Percentiles rank a stretch among this genome's conserved stretches.
Evolutionary conservation across 23 tunicate species (phyloP).

Genomic region (Phallusia fumigata): DNA sequence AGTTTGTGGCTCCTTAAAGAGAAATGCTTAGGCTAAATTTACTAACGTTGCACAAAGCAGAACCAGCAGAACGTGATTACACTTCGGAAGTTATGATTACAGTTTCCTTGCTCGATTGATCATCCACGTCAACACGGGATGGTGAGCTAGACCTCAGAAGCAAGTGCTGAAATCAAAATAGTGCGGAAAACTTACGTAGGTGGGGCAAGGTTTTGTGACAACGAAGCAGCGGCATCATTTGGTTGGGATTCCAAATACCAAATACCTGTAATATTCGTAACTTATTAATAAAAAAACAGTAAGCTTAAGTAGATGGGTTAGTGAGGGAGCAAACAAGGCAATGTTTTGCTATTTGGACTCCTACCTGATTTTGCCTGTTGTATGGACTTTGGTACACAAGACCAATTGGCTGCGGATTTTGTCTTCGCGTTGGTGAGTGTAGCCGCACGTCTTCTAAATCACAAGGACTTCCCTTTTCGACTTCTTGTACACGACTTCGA

Average conservation of each 20-base stretch:
- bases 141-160: too few relatives aligned
- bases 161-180: too few relatives aligned
- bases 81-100: conserved; percentile 9
- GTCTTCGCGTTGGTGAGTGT: conserved; percentile 70
- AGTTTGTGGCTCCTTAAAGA: conserved; percentile 45
- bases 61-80: not conserved
- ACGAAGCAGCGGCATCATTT: conserved; percentile 41
- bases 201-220: conserved; percentile 57
- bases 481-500: conserved; percentile 35
- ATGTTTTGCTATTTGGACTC: not conserved
- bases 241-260: conserved; percentile 88
- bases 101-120: conserved; percentile 10
- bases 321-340: not conserved
- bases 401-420: conserved; percentile 79
- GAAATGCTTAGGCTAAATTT: not conserved
- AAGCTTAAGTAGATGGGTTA: not conserved
- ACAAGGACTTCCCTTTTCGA: conserved; percentile 3
- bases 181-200: conserved; percentile 37
- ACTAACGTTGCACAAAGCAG: not conserved
- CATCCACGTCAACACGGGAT: not conserved
- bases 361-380: conserved; percentile 65
- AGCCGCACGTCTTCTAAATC: conserved; percentile 19
- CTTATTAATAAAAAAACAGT: not conserved
- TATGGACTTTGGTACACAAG: conserved; percentile 82
- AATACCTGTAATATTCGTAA: conserved; percentile 37